Percentiles rank a stretch among this genome's conserved stretches.
phyloP scores from a whole-genome alignment of 1,140 invertebrate genomes.

The Lepidurus arcticus region DNA sequence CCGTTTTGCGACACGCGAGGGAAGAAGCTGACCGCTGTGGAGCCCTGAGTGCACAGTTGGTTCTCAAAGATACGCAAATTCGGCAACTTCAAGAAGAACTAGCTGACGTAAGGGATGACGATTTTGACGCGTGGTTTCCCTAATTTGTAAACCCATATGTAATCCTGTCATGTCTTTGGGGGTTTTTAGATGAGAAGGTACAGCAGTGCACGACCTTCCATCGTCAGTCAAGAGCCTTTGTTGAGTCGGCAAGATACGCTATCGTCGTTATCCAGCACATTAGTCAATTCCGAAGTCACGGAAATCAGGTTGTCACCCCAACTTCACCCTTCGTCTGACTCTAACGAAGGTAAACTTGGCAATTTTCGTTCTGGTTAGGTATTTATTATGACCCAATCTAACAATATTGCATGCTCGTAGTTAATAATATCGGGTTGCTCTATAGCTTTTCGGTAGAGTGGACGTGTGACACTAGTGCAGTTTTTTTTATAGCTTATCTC shows the following conservation, averaged over 20 bases:
- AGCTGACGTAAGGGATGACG: constrained; percentile 56
- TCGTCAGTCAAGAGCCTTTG: constrained; percentile 6
- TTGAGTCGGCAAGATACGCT: constrained; percentile 4
- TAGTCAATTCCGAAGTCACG: not conserved
- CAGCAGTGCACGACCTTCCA: not conserved
- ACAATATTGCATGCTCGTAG: no score
- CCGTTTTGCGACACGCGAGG: constrained; percentile 73
- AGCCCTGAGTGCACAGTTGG: constrained; percentile 75
- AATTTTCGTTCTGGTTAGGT: not conserved
- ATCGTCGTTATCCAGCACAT: not conserved
- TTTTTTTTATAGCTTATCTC: not conserved
- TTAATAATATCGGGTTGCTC: no score
- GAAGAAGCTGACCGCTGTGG: constrained; percentile 83
- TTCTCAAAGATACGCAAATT: constrained; percentile 74
- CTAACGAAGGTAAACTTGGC: not conserved
- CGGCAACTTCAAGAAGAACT: constrained; percentile 75
- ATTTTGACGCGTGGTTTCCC: no score
- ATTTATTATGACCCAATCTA: no score
- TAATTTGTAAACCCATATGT: no score
- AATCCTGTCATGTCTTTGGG: not conserved
- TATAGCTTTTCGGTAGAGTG: not conserved
- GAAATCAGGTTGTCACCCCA: not conserved
- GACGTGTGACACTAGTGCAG: not conserved
- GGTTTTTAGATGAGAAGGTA: not conserved
- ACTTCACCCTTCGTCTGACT: not conserved